phyloP scores from a whole-genome alignment of 2,797 vertebrate species.

The Okamejei kenojei region DNA sequence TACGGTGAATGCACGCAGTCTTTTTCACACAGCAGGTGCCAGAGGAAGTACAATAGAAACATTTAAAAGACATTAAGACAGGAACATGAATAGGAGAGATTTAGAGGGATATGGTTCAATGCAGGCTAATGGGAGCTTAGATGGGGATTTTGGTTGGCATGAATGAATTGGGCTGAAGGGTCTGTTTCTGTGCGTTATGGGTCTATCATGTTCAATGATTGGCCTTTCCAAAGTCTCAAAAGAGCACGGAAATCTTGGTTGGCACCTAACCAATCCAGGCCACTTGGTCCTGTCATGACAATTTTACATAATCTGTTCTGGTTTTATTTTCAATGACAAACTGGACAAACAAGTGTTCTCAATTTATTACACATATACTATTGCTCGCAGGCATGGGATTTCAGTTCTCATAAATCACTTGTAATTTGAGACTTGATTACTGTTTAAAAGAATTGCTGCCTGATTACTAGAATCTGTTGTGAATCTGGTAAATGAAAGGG shows the following conservation, averaged over 20 bases:
- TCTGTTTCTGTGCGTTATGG: too few species aligned
- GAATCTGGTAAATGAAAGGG: background rate
- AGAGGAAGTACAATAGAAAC: too few species aligned
- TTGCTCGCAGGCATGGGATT: background rate
- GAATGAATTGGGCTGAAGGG: too few species aligned
- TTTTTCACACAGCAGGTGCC: too few species aligned
- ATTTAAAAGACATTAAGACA: too few species aligned
- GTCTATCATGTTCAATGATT: background rate
- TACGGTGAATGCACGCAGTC: too few species aligned
- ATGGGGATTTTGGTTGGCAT: too few species aligned
- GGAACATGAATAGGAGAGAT: too few species aligned
- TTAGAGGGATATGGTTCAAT: too few species aligned
- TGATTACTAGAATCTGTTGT: constrained; percentile 5
- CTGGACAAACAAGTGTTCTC: constrained; percentile 12
- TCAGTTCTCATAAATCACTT: background rate
- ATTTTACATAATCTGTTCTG: background rate
- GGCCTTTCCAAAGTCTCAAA: background rate
- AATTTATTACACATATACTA: background rate
- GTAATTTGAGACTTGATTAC: background rate
- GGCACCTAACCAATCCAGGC: background rate
- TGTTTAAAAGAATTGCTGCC: constrained; percentile 12
- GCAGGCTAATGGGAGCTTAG: too few species aligned
- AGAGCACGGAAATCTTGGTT: background rate
- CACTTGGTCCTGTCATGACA: background rate
- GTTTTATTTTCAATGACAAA: background rate